Evolutionary conservation across 2,888 invertebrate genomes (phyloP), one percentile per base, ranked within the genome.

Genomic region (Lottia scabra): DNA sequence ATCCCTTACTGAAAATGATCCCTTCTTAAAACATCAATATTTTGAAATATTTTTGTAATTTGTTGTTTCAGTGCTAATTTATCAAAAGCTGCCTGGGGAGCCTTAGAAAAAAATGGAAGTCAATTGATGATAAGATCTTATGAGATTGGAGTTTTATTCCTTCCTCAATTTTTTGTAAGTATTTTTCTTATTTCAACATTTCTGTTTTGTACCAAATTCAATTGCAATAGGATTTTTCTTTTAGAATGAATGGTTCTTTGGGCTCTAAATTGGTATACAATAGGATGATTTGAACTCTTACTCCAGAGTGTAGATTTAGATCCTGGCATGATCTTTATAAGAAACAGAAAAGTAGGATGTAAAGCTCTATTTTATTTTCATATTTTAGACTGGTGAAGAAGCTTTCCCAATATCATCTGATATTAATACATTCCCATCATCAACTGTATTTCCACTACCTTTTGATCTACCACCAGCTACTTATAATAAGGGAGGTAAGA

Each of bases 11-110:
- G 4, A 30, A 30, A 30, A 30, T 30, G 30, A 30, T 6, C 30
- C 30, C 38, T 38, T 10, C 8, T 5, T 38, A 8, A 38, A 38
- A 38, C 38, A 38, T 38, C 38, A 38, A 10, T n/a, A n/a, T 4
- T 38, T 2, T 4, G 38, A 38, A 38, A 38, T 38, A 38, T 48
- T 63, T 8, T 46, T 10, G 0, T 13, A 65, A 65, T 72, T 38
- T 70, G 19, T 68, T 26, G n/a, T 80, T 84, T 80, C 79, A 98
- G 98, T 70, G 96, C 96, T 0, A 99, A 99, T 91, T 91, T 98
- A 44, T 99, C 98, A 15, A 98, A 98, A 91, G 96, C 98, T 0
- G 99, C 99, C 0, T 99, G 99, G 99, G 99, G 99, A 62, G 91
- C 91, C 13, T 78, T 91, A 83, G 92, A 90, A 89, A 93, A 90